phyloP scores from a whole-genome alignment of 2,113 vertebrate species.

The Tragulus kanchil region DNA sequence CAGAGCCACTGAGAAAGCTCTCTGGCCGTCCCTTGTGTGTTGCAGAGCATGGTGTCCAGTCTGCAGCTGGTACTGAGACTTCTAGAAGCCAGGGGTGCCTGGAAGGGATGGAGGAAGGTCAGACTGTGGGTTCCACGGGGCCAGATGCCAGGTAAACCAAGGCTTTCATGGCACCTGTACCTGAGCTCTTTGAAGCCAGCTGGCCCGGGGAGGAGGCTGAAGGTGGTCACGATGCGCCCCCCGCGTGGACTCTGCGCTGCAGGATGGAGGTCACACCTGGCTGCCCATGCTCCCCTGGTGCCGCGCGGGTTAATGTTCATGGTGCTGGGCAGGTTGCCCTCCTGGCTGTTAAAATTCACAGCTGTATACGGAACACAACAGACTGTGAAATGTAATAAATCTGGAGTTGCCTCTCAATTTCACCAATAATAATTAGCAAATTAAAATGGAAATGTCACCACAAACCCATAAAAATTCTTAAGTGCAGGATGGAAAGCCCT shows the following conservation, averaged over 20 bases:
- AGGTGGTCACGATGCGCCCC: too few relatives aligned
- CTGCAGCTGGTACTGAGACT: accelerated
- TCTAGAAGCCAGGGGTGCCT: neutral
- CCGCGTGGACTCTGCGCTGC: accelerated
- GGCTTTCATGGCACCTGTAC: accelerated
- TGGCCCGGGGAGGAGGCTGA: neutral
- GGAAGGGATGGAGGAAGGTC: neutral
- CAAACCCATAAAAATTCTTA: constrained; percentile 77
- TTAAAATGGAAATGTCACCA: constrained; percentile 85
- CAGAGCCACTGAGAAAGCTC: accelerated
- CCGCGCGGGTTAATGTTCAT: neutral
- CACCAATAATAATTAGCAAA: constrained; percentile 85
- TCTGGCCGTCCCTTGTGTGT: accelerated
- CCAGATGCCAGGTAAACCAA: accelerated
- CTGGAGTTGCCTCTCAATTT: constrained; percentile 74
- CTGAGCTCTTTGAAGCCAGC: neutral
- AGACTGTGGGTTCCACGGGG: accelerated
- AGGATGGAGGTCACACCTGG: neutral
- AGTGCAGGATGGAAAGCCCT: constrained; percentile 59
- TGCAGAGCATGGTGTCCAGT: accelerated
- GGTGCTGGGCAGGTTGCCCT: neutral
- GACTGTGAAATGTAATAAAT: constrained; percentile 81
- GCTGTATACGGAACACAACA: constrained; percentile 72
- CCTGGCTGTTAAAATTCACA: constrained; percentile 67
- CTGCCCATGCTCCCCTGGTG: accelerated